Base-by-base conservation (phyloP, 2,797 vertebrate genomes). In the Galago senegalensis region DNA sequence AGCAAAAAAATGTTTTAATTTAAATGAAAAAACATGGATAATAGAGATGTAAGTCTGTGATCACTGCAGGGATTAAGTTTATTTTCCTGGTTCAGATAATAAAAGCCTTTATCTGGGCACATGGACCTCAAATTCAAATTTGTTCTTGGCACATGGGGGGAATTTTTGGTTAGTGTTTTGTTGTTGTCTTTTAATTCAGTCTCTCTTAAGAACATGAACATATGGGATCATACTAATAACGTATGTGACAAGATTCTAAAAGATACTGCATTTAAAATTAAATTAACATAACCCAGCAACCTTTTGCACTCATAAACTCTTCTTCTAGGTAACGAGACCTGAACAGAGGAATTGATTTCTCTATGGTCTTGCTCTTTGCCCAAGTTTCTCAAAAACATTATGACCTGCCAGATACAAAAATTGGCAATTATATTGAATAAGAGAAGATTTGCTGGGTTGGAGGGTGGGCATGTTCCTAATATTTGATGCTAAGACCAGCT, bases 141-240 rank as follows among this genome's bases (percentile, higher is more conserved):
- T 93, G 23, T 53, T 83, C 31, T 77, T 61, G 20, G 69, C 23
- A 25, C 16, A 37, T 2, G 0, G 25, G 17, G 23, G 31, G 5
- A 29, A 72, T 61, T 75, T 81, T 58, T 27, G 25, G 25, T 69
- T 85, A 31, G 10, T 10, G 13, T 53, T 89, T 92, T 88, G 16
- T 60, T 63, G 9, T 60, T 94, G 34, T 67, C 87, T 84, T 93
- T 93, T 76, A 95, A 87, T 89, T 97, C 53, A 43, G 14, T 87
- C 67, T 93, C 67, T 92, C 49, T 81, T 80, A 86, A 94, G 58
- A 93, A 77, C 4, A 82, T 43, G 16, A 92, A 87, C 61, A 88
- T 79, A 85, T 87, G 16, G 60, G 86, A 67, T 73, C 43, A 77
- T 67, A 49, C 53, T 82, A 88, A 72, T 60, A 84, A 96, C 21